These are phyloP conservation scores for Phyllotreta cruciferae DNA, from an alignment of 2,888 invertebrate species.

Conservation along the genomic window DNA sequence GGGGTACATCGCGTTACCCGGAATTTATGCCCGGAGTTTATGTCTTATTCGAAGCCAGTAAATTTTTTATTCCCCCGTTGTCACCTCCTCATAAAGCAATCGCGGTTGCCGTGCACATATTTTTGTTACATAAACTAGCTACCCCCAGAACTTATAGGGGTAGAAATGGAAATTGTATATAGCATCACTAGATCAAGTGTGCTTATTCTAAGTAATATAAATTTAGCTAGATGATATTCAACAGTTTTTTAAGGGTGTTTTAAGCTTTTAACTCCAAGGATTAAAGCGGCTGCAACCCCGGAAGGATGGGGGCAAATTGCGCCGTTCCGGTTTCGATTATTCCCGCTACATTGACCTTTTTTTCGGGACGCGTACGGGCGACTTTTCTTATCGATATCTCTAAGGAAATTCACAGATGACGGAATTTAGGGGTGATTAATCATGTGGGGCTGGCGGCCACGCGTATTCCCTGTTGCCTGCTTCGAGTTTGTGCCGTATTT, in stretches of 20 bases:
- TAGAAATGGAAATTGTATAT: too few relatives aligned
- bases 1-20: constrained; percentile 31
- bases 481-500: constrained; percentile 20
- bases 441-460: constrained; percentile 33
- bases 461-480: constrained; percentile 36
- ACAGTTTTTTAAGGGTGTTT: too few relatives aligned
- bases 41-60: background rate
- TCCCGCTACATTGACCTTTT: constrained; percentile 24
- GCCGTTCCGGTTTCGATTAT: constrained; percentile 20
- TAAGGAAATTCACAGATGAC: constrained; percentile 33
- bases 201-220: too few relatives aligned
- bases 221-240: too few relatives aligned
- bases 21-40: background rate
- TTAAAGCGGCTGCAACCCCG: background rate
- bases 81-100: too few relatives aligned
- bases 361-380: constrained; percentile 4
- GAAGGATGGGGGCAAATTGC: constrained; percentile 23
- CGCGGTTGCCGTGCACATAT: too few relatives aligned
- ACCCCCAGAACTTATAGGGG: too few relatives aligned
- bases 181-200: too few relatives aligned
- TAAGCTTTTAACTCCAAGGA: too few relatives aligned
- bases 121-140: too few relatives aligned
- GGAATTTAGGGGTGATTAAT: constrained; percentile 33
- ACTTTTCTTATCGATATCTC: constrained; percentile 26
- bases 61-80: too few relatives aligned